Evolutionary conservation across 2,888 invertebrate genomes (phyloP).

Genomic region (Acanthoscelides obtectus): DNA sequence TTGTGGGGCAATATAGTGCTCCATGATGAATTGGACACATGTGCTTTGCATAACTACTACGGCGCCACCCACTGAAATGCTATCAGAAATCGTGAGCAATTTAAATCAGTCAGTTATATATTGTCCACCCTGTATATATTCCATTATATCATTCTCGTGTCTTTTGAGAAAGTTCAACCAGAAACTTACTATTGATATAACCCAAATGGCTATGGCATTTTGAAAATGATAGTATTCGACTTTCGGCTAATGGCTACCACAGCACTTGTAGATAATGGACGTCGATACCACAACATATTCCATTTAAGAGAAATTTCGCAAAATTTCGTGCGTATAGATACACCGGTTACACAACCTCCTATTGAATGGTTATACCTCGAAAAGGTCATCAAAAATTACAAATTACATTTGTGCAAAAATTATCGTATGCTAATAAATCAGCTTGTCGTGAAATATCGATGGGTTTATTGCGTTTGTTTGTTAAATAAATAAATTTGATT

Average conservation of each 20-base stretch:
- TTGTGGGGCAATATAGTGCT: too few species aligned
- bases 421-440: constrained; percentile 1
- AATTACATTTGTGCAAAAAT: not conserved
- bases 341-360: not conserved
- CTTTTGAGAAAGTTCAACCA: too few species aligned
- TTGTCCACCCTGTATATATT: too few species aligned
- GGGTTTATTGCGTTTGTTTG: not conserved
- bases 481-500: not conserved
- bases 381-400: not conserved
- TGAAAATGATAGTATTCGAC: not conserved
- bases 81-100: too few species aligned
- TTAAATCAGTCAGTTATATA: too few species aligned
- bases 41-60: too few species aligned
- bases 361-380: not conserved
- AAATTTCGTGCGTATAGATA: not conserved
- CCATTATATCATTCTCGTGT: too few species aligned
- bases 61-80: too few species aligned
- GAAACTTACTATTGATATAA: not conserved
- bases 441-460: constrained; percentile 7
- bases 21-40: too few species aligned
- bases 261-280: not conserved
- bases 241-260: not conserved
- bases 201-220: not conserved
- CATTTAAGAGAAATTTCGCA: not conserved
- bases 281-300: not conserved